Base-by-base conservation (phyloP, 2,113 vertebrate genomes). In the Sinocyclocheilus anshuiensis region DNA sequence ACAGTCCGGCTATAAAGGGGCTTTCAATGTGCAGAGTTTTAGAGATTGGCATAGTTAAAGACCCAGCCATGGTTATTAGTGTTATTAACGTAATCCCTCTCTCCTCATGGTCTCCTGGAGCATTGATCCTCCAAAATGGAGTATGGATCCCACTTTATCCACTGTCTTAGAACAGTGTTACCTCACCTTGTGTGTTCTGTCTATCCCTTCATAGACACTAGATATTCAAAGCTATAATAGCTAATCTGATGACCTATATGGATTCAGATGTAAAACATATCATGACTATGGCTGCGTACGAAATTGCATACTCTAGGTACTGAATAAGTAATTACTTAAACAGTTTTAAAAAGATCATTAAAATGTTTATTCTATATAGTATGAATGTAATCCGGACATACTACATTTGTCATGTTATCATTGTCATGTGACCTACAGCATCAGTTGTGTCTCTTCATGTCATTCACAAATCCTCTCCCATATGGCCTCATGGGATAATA, bases 91-190 rank as follows among this genome's bases (percentile, higher is more conserved):
- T 86, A 71, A 77, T 76, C 71, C 81, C 39, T 78, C 61, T 77
- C 50, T 72, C 50, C 77, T 83, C 86, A 10, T 39, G 77, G 74
- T 74, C 48, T 75, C 39, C 50, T 77, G 53, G 15, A 72, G 67
- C 78, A 89, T 78, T 85, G 86, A 87, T 89, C 74, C 84, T 85
- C 29, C 65, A 87, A 83, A 89, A 85, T 78, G 83, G 80, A 87
- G 80, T 83, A 87, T 67, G 75, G 84, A 86, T 89, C 67, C 45
- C 33, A 45, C 42, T 87, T 86, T 84, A 89, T 83, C 86, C 86
- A 69, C 50, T 26, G 84, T 42, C 86, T 84, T 71, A 26, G 74
- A 76, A 33, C 53, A 84, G 65, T 53, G 65, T 29, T 76, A 45
- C 57, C 8, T 86, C 55, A 83, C 74, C 36, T 83, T 42, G 65